Base-by-base conservation (phyloP, 2,113 vertebrate species). In the Deroptyus accipitrinus region DNA sequence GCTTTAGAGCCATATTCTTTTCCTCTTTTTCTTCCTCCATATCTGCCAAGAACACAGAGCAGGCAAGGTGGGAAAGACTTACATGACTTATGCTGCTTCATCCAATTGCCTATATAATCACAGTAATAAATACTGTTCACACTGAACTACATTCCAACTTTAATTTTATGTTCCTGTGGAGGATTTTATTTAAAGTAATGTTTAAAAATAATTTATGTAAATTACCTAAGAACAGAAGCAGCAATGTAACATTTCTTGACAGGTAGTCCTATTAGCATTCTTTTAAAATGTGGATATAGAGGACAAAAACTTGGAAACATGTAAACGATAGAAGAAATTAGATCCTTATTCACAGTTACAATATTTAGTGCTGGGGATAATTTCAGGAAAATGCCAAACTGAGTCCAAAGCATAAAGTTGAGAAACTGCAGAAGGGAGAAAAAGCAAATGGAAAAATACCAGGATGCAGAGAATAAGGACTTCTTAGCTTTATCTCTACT, bases 131-230 rank as follows among this genome's bases (percentile, higher is more conserved):
- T 76, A 76, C 73, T 73, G 80, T 2, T 84, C 90, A 52, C 90
- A 86, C 73, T 37, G 31, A 95, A 66, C 66, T 42, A 57, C 80
- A 76, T 37, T 55, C 83, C 92, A 95, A 24, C 80, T 94, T 86
- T 49, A 78, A 94, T 96, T 96, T 90, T 93, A 91, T 95, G 86
- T 77, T 96, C 77, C 94, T 96, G 92, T 92, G 91, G 74, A 96
- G 92, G 92, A 85, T 93, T 95, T 96, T 96, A 79, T 88, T 91
- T 95, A 74, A 95, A 92, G 90, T 84, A 80, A 94, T 94, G 83
- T 67, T 96, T 94, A 54, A 95, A 96, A 96, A 88, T 95, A 97
- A 96, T 97, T 95, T 94, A 95, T 95, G 96, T 79, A 96, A 96
- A 96, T 96, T 94, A 95, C 67, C 91, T 30, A 73, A 94, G 94